Evolutionary conservation across 2,797 vertebrate species (phyloP), one percentile per base, ranked within the genome.

Genomic region (Lemur catta): DNA sequence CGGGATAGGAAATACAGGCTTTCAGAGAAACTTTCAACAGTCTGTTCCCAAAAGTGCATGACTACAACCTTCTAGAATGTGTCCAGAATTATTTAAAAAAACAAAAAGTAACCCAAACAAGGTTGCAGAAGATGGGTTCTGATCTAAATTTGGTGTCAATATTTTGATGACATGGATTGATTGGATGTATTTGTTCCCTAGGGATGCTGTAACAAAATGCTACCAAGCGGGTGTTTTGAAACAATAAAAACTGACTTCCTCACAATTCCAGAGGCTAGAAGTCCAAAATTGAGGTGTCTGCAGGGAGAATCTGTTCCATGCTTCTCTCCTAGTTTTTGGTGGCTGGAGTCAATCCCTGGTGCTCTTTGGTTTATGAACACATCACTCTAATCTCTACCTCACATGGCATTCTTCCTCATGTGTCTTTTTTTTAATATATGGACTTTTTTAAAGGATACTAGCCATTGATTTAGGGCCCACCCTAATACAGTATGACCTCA

Each of bases 251-350:
- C 4, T 10, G 55, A 22, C 55, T 35, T 12, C 46, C 15, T 28
- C 6, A 7, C 0, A 24, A 22, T 30, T 79, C 18, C 18, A 50
- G 46, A 26, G 59, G 18, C 7, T 20, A 24, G 7, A 46, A 65
- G 30, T 20, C 35, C 50, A 15, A 43, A 75, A 9, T 15, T 6
- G 14, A 80, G 11, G 5, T 30, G 41, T 61, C 22, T 43, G 9
- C 3, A 4, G 38, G 7, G 30, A 55, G 43, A 55, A 38, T 10
- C 22, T 52, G 2, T 6, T n/a, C 43, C 35, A 2, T 1, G 2
- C 46, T 7, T 26, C 30, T 89, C 18, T 48, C 63, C 26, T 46
- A 5, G 43, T 11, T 87, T 57, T 59, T 20, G 28, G 18, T 13
- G 6, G 14, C 48, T 55, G 4, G 12, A 22, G 4, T 26, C 5